Evolutionary conservation across 2,113 vertebrate genomes (phyloP).

Genomic region (Recurvirostra avosetta): DNA sequence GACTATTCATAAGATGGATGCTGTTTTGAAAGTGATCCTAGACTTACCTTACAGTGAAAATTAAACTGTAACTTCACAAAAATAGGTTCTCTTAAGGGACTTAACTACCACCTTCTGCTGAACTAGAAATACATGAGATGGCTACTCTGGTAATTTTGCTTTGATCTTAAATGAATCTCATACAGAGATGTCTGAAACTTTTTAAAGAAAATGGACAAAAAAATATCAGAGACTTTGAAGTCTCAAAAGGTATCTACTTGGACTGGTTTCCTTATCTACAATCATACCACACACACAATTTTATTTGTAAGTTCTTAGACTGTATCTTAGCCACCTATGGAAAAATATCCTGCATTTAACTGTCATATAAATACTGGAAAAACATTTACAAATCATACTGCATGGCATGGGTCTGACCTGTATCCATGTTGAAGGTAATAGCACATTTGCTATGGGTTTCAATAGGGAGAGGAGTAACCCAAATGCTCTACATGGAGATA

Average conservation of each 20-base stretch:
- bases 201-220: background rate
- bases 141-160: background rate
- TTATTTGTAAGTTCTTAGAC: background rate
- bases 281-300: background rate
- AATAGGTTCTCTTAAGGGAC: background rate
- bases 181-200: background rate
- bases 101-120: background rate
- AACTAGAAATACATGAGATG: background rate
- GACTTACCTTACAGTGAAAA: background rate
- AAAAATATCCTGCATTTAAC: background rate
- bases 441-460: background rate
- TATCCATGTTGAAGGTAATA: background rate
- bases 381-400: background rate
- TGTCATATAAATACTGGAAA: slow-evolving; percentile 26
- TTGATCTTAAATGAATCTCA: background rate
- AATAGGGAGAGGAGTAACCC: background rate
- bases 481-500: background rate
- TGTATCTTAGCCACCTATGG: background rate
- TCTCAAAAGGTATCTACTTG: background rate
- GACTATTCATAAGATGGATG: background rate
- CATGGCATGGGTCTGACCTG: background rate
- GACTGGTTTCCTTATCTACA: background rate
- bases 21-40: background rate
- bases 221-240: background rate
- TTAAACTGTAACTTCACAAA: background rate